Base-by-base conservation (phyloP, 2,888 invertebrate species). In the Protula sp. region DNA sequence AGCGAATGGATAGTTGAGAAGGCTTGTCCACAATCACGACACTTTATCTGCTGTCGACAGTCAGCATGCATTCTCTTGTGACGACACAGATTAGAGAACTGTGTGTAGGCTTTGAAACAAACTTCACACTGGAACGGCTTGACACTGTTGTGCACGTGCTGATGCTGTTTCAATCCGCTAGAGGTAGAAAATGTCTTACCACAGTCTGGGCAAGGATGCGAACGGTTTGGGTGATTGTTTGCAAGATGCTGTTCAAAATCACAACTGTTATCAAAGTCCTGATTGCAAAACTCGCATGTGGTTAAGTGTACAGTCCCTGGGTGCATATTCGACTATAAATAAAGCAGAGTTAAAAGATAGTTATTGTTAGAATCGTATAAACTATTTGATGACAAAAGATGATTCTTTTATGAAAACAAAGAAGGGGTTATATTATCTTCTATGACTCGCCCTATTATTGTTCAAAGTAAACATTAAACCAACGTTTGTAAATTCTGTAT, bases 51-150 rank as follows among this genome's bases (percentile, higher is more conserved):
- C 82, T 90, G 90, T 73, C 94, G 89, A 81, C 97, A 98, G 78
- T 92, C 91, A 58, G 90, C 89, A 85, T 99, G 99, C 94, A 98
- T 97, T 60, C 98, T 92, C 79, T 94, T 95, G 84, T 99, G 99
- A n/a, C 99, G 90, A 80, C 99, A 99, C 76, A 99, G 86, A 82
- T 99, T 99, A 47, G 97, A 98, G 83, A 99, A 99, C 84, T 99
- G 99, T 2, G 99, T 99, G 84, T 99, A 99, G 1, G 80, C 89
- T 86, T 99, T 99, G 79, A 90, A 89, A 85, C 99, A 99, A 51
- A 79, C 66, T 52, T 66, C 66, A 57, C 66, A 94, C 86, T 89
- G 90, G 84, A 97, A 98, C 2, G 98, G 98, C 82, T 99, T 99
- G 70, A 95, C 90, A 77, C 92, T 93, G 76, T 93, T 93, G 85